These are phyloP conservation scores for Poeciliopsis paucimaculata DNA, from an alignment of 2,797 vertebrate genomes.

Conservation along the genomic window DNA sequence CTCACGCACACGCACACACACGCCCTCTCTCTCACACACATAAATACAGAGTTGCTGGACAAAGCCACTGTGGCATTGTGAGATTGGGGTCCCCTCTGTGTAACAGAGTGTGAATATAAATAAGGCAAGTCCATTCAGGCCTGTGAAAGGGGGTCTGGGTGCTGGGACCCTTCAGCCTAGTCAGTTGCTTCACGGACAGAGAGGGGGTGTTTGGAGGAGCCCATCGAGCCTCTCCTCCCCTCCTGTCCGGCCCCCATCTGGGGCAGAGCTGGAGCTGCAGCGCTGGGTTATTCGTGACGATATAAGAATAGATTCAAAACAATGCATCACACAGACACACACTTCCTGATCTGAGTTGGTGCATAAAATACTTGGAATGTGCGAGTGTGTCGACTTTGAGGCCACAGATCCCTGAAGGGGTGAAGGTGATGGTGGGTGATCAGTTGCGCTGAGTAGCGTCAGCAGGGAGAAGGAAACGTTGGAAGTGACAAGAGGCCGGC, in stretches of 20 bases:
- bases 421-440: constrained; percentile 73
- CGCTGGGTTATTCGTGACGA: constrained; percentile 49
- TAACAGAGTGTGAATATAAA: constrained; percentile 85
- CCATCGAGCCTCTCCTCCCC: constrained; percentile 52
- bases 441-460: constrained; percentile 77
- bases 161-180: constrained; percentile 77
- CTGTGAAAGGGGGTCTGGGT: constrained; percentile 81
- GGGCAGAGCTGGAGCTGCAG: constrained; percentile 55
- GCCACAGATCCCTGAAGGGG: constrained; percentile 62
- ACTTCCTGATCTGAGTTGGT: constrained; percentile 21
- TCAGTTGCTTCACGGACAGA: constrained; percentile 66
- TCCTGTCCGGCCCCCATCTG: constrained; percentile 58
- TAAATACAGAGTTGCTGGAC: constrained; percentile 78
- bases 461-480: constrained; percentile 67
- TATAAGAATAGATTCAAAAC: constrained; percentile 46
- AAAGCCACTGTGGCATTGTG: constrained; percentile 82
- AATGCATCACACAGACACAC: constrained; percentile 23
- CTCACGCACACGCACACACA: constrained; percentile 17
- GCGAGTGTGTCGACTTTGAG: constrained; percentile 25
- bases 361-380: constrained; percentile 9
- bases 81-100: constrained; percentile 81
- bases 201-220: constrained; percentile 44
- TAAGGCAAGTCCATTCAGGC: constrained; percentile 83
- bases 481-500: constrained; percentile 72
- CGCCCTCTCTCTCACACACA: constrained; percentile 54